Percentiles rank a stretch among this genome's conserved stretches.
These are phyloP conservation scores for Meta bourneti DNA, from an alignment of 2,888 invertebrate genomes.

Conservation along the genomic window DNA sequence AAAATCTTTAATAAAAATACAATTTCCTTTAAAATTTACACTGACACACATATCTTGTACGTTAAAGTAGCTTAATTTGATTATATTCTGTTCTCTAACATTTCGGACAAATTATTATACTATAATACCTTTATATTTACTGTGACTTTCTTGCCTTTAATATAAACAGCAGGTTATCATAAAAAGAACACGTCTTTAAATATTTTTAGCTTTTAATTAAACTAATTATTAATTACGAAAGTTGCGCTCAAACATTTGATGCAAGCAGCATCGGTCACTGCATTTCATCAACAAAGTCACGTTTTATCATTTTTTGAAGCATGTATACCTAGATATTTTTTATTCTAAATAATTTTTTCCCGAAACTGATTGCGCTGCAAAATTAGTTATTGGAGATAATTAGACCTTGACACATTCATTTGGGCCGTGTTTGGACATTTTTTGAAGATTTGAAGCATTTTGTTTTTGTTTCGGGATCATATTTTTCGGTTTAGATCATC, in stretches of 20 bases:
- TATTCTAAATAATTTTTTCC: not conserved
- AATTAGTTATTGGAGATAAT: not conserved
- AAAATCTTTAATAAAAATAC: too few species aligned
- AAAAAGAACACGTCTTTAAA: not conserved
- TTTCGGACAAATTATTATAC: too few species aligned
- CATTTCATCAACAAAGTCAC: not conserved
- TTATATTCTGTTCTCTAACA: too few species aligned
- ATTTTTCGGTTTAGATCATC: too few species aligned
- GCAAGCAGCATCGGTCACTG: not conserved
- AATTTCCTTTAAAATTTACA: too few species aligned
- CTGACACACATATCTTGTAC: too few species aligned
- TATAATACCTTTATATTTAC: too few species aligned
- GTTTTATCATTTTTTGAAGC: not conserved
- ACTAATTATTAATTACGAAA: not conserved
- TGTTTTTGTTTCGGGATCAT: too few species aligned
- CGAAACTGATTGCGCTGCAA: not conserved
- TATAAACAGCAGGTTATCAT: not conserved
- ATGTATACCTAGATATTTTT: not conserved
- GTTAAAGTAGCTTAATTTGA: too few species aligned
- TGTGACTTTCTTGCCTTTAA: not conserved
- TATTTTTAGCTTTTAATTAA: not conserved
- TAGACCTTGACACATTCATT: not conserved
- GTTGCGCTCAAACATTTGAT: too few species aligned
- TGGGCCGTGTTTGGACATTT: too few species aligned
- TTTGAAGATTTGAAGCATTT: too few species aligned